Percentiles rank a stretch among this genome's conserved stretches.
Evolutionary conservation across 2,113 vertebrate species (phyloP).

Genomic region (Phoxinus phoxinus): DNA sequence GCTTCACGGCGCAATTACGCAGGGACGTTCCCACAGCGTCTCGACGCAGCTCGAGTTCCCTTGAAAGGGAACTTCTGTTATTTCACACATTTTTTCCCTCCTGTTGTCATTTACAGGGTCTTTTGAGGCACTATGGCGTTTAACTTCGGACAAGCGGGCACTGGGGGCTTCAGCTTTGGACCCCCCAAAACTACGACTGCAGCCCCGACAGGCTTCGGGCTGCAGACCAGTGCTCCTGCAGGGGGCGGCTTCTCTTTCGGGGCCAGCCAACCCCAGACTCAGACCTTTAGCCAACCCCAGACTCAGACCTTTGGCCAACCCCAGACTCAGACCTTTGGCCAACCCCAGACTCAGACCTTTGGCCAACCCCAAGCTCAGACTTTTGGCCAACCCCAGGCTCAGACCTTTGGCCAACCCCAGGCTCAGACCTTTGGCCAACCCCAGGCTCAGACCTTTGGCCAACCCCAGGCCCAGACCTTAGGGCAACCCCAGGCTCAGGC

Average conservation of each 20-base stretch:
- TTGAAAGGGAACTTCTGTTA: no score
- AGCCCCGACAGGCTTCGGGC: constrained; percentile 68
- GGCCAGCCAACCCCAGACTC: constrained; percentile 59
- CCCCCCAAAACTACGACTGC: constrained; percentile 69
- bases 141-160: constrained; percentile 70
- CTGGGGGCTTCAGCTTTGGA: constrained; percentile 69
- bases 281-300: constrained; percentile 46
- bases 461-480: no score
- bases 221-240: constrained; percentile 69
- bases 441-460: no score
- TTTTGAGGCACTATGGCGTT: constrained; percentile 69
- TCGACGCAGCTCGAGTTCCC: no score
- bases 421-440: constrained; percentile 60
- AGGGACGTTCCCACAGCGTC: no score
- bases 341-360: constrained; percentile 52
- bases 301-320: constrained; percentile 54
- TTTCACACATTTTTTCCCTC: not conserved
- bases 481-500: no score
- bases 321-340: constrained; percentile 60
- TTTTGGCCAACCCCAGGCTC: constrained; percentile 41
- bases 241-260: constrained; percentile 78
- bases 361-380: constrained; percentile 57
- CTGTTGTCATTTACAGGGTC: no score
- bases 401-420: constrained; percentile 21
- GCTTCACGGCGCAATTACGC: no score